Conservation (phyloP, 2,888 invertebrate genomes). For the Scaeva pyrastri region DNA sequence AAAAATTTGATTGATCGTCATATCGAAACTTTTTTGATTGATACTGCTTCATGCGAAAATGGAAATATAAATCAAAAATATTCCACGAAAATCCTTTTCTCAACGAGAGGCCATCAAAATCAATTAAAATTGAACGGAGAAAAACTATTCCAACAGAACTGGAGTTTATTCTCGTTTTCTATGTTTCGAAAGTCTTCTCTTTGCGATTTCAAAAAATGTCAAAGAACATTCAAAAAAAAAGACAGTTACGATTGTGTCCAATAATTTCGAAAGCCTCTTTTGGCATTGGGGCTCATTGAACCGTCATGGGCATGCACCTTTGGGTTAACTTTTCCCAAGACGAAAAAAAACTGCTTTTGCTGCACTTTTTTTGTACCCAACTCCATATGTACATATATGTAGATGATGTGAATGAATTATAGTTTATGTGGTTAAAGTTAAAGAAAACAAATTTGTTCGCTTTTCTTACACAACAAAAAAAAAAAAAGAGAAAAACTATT, state of each 20-base stretch:
- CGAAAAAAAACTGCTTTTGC: conserved; percentile 6
- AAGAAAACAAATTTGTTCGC: neutral
- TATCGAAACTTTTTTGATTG: too few species aligned
- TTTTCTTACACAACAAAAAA: neutral
- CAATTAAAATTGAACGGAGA: too few species aligned
- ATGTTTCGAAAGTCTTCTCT: neutral
- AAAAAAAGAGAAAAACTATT: conserved; percentile 3
- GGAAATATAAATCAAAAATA: too few species aligned
- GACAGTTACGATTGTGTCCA: neutral
- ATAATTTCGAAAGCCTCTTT: neutral
- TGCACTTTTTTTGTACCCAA: conserved; percentile 48
- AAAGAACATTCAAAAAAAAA: neutral
- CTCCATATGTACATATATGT: conserved; percentile 19
- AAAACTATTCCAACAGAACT: too few species aligned
- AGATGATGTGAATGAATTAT: conserved; percentile 47
- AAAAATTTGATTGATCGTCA: too few species aligned
- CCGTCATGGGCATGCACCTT: neutral
- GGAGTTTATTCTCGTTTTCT: too few species aligned
- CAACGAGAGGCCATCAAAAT: too few species aligned
- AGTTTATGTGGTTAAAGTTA: neutral
- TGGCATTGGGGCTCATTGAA: neutral
- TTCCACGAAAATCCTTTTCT: too few species aligned
- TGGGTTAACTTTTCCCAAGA: neutral
- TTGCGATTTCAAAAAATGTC: neutral
- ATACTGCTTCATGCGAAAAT: too few species aligned